A percentile compares a stretch with the other conserved stretches of the same genome.
These are phyloP conservation scores for Propithecus coquereli DNA, from an alignment of 2,113 vertebrate species.

Conservation along the genomic window DNA sequence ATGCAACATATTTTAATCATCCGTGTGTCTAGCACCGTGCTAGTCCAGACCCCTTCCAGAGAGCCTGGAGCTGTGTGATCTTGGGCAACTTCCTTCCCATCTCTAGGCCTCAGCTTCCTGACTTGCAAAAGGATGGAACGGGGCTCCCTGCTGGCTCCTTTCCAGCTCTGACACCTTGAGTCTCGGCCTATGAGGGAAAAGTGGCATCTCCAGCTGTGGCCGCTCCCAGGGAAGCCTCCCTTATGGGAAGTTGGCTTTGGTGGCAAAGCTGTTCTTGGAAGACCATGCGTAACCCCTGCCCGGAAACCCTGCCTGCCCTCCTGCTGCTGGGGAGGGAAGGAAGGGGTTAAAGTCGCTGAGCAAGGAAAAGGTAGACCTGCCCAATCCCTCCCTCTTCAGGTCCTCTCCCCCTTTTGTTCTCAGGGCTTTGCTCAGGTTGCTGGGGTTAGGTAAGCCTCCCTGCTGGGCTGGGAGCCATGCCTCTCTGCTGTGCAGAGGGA, in stretches of 20 bases:
- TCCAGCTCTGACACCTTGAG: background rate
- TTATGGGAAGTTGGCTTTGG: conserved; percentile 58
- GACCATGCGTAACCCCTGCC: background rate
- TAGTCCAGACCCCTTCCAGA: background rate
- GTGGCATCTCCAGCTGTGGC: background rate
- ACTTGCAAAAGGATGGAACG: background rate
- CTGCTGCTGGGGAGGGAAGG: background rate
- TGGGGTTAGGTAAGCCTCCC: conserved; percentile 57
- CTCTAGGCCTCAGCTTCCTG: background rate
- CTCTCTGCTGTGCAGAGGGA: conserved; percentile 65
- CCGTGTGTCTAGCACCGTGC: background rate
- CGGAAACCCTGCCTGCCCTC: background rate
- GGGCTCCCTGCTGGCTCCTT: background rate
- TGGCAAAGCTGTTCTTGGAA: conserved; percentile 26
- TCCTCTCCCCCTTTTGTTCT: conserved; percentile 73
- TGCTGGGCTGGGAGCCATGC: conserved; percentile 49
- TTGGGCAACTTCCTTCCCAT: background rate
- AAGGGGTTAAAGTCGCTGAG: conserved; percentile 7
- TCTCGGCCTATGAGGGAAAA: background rate
- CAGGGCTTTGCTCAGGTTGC: conserved; percentile 71
- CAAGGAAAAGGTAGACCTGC: background rate
- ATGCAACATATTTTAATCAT: background rate
- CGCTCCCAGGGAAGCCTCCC: conserved; percentile 60
- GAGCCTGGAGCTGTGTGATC: background rate
- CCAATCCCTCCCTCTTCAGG: background rate